Percentiles rank a stretch among this genome's conserved stretches.
Conservation (phyloP, 2,113 vertebrate genomes). For the Orycteropus afer region DNA sequence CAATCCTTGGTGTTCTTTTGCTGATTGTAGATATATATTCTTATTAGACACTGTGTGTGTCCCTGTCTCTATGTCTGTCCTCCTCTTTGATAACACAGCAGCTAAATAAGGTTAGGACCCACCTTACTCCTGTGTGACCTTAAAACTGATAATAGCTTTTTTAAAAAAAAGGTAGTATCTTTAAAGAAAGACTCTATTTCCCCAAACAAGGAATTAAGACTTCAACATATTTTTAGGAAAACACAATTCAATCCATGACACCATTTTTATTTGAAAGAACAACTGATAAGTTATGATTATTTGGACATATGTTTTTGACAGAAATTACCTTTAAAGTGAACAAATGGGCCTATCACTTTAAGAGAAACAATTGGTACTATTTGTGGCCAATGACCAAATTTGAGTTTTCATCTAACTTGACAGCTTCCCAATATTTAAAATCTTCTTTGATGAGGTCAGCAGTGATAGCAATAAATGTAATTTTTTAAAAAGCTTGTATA, state of each 20-base stretch:
- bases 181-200: background rate
- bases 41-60: background rate
- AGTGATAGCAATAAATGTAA: background rate
- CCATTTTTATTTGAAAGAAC: background rate
- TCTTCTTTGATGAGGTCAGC: conserved; percentile 48
- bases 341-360: conserved; percentile 21
- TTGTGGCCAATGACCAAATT: background rate
- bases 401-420: conserved; percentile 5
- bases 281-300: background rate
- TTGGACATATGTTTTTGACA: background rate
- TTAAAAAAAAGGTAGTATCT: background rate
- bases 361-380: background rate
- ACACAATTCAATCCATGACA: background rate
- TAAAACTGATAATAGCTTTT: background rate
- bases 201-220: background rate
- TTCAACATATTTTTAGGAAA: background rate
- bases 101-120: background rate
- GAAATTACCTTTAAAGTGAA: conserved; percentile 33
- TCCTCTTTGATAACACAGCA: background rate
- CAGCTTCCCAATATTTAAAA: conserved; percentile 8
- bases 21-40: background rate
- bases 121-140: background rate
- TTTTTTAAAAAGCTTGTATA: background rate
- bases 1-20: background rate
- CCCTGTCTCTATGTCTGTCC: background rate